Evolutionary conservation across 2,113 vertebrate genomes (phyloP), one percentile per base, ranked within the genome.

Genomic region (Passer domesticus): DNA sequence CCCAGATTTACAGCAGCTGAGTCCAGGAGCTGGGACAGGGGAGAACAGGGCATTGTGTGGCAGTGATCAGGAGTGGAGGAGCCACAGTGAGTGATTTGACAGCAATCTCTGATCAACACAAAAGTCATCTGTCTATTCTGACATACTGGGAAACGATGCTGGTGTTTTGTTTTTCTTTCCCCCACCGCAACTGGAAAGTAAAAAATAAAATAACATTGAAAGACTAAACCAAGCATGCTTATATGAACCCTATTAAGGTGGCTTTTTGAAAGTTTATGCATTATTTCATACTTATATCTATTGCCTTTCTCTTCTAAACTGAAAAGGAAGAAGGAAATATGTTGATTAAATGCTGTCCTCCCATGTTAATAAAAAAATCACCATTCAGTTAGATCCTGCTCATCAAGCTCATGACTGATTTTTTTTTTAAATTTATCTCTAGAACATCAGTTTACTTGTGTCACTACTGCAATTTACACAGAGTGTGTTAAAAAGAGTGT

Each of bases 301-400:
- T 37, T 69, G 44, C 37, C 79, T 92, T 72, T 60, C 89, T 92
- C 53, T 78, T 77, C 59, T 72, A 91, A 94, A 95, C 31, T 62
- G 53, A 86, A 97, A 85, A 63, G 27, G 69, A 74, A 56, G 62
- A 91, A 78, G 58, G 28, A 93, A 74, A 58, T 59, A 67, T 47
- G 56, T 94, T 95, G 63, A 82, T 50, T 88, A 95, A 90, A 95
- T 76, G 60, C 47, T 89, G 75, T 68, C 89, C 92, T 64, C 70
- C 49, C 52, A 73, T 31, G 52, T 78, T 97, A 96, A 96, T 92
- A 96, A 91, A 96, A 90, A 96, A 24, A 59, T 33, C 87, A 91
- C 44, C 78, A 92, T 69, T 73, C 10, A 3, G 62, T 94, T 89
- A 89, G 55, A 94, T 82, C 58, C 60, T 93, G 90, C 90, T 72